phyloP scores from a whole-genome alignment of 2,113 vertebrate genomes.

The Malurus cyaneus region DNA sequence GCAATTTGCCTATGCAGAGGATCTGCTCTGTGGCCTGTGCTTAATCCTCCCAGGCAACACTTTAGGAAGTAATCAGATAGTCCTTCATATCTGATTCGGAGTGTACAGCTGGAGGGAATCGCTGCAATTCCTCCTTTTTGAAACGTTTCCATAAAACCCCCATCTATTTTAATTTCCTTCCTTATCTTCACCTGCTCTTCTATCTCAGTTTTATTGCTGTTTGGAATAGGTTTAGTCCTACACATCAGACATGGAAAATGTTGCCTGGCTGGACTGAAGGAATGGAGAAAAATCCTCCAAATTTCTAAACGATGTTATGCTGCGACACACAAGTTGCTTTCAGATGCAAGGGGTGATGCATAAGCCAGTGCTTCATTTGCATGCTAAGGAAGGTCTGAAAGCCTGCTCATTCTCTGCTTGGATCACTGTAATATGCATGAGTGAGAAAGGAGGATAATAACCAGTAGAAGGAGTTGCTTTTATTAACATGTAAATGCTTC shows the following conservation, averaged over 20 bases:
- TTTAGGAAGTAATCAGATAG: conserved; percentile 28
- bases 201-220: not conserved
- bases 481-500: conserved; percentile 51
- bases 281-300: not conserved
- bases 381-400: conserved; percentile 54
- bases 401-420: not conserved
- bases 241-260: not conserved
- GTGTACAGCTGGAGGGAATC: not conserved
- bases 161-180: conserved; percentile 13
- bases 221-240: not conserved
- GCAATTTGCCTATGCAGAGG: not conserved
- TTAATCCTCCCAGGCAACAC: not conserved
- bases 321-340: not conserved
- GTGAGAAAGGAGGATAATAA: conserved; percentile 60
- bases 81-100: conserved; percentile 31
- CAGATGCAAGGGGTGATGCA: not conserved
- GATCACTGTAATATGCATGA: conserved; percentile 58
- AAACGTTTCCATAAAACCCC: not conserved
- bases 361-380: conserved; percentile 39
- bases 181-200: conserved; percentile 20
- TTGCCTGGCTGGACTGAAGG: not conserved
- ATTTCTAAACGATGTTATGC: not conserved
- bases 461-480: conserved; percentile 48
- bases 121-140: conserved; percentile 2
- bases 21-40: not conserved